Base-by-base conservation (phyloP, 2,797 vertebrate species). In the Loriculus beryllinus region DNA sequence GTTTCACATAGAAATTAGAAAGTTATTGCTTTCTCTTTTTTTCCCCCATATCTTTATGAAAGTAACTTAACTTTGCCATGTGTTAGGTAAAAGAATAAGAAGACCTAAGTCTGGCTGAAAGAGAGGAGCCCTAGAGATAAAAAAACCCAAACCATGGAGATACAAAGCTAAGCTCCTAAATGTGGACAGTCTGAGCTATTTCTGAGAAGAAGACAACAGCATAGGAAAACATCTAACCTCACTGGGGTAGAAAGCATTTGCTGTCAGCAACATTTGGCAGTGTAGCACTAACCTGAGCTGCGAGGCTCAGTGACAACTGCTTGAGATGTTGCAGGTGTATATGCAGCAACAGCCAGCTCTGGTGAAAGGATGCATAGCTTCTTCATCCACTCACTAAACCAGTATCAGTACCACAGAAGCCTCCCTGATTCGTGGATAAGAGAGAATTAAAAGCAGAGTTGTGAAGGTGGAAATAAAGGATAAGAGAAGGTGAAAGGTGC, bases 211-310 rank as follows among this genome's bases (percentile, higher is more conserved):
- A 17, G n/a, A 74, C 8, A 48, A 9, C 3, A 71, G 25, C 15
- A 13, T 26, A 63, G 37, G n/a, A 83, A 78, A 78, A 42, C 11
- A 35, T 40, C 31, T n/a, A 64, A 25, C 45, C 10, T 80, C 7
- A 6, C 6, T 20, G 69, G 22, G 9, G 5, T 26, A 68, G 45
- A 79, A 85, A 57, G 33, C 19, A 52, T 62, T 70, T 74, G 3
- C 42, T 69, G 10, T 60, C 12, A 3, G 42, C 47, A 67, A 3
- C 28, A 25, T 56, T 47, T 4, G 8, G 25, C 21, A 45, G 18
- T 2, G 18, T 40, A 23, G 31, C 0, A 0, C 47, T 81, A 69
- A 33, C 52, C 65, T 39, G 48, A 56, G 14, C 40, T 29, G n/a
- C 9, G 6, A 47, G 25, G 40, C 31, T 77, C 14, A 9, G 10